Conservation (phyloP, 2,113 vertebrate species). For the Glaucomys volans region DNA sequence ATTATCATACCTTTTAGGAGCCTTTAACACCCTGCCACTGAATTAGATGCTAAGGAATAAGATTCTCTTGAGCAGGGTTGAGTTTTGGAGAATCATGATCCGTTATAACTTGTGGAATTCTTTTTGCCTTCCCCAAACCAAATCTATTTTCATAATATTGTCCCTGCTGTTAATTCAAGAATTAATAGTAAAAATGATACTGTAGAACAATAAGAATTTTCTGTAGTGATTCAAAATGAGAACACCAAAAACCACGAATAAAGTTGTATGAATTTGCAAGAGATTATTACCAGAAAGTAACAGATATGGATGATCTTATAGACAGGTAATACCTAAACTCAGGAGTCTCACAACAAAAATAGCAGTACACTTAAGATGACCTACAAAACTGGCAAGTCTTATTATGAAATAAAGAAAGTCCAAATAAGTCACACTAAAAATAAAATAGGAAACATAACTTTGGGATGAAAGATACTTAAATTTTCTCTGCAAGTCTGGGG, state of each 20-base stretch:
- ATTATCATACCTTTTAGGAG: not conserved
- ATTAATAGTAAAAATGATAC: not conserved
- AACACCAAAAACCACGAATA: not conserved
- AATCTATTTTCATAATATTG: not conserved
- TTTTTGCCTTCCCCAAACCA: not conserved
- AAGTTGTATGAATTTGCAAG: not conserved
- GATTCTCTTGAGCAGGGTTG: not conserved
- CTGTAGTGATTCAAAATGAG: not conserved
- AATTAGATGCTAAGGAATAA: not conserved
- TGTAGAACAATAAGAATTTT: not conserved
- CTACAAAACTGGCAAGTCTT: not conserved
- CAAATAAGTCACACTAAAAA: not conserved
- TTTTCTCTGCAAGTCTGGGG: not conserved
- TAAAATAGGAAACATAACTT: not conserved
- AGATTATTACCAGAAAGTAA: not conserved
- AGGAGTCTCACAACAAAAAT: not conserved
- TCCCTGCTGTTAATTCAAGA: not conserved
- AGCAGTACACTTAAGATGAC: not conserved
- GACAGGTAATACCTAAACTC: not conserved
- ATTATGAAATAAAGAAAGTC: not conserved
- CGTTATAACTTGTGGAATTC: not conserved
- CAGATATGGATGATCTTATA: not conserved
- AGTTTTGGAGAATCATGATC: not conserved
- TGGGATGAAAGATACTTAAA: not conserved
- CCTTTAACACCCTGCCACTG: not conserved